Evolutionary conservation across 2,797 vertebrate species (phyloP).

Genomic region (Argentina silus): DNA sequence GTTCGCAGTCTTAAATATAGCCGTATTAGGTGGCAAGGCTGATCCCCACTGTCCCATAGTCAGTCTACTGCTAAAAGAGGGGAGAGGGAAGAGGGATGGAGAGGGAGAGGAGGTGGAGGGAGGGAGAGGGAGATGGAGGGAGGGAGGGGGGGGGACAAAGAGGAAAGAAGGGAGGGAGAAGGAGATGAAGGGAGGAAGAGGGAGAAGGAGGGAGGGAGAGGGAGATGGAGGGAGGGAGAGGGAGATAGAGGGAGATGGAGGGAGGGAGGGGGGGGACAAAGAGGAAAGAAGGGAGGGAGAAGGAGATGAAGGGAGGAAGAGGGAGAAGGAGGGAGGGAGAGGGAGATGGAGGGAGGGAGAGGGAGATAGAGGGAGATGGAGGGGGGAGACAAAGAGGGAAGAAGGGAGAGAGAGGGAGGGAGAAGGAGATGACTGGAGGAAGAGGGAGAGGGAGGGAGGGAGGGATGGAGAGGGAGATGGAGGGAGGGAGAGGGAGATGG

Average conservation of each 20-base stretch:
- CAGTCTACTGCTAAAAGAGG: not conserved
- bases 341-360: too few species aligned
- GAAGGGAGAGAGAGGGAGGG: constrained; percentile 4
- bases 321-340: constrained; percentile 1
- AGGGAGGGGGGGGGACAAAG: not conserved
- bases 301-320: not conserved
- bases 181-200: not conserved
- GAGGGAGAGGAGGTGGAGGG: too few species aligned
- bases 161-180: constrained; percentile 7
- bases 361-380: not conserved
- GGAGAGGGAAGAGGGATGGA: not conserved
- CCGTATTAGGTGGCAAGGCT: constrained; percentile 1
- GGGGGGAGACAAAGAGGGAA: not conserved
- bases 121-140: not conserved
- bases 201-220: not conserved
- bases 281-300: not conserved
- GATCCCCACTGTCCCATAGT: not conserved
- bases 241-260: not conserved
- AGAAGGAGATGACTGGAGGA: not conserved
- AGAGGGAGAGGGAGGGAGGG: not conserved
- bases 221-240: not conserved
- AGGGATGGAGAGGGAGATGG: not conserved
- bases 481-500: not conserved
- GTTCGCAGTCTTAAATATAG: constrained; percentile 2
- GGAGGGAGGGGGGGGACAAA: not conserved